These are phyloP conservation scores for Drosophila acutilabella DNA, from an alignment of 2,888 invertebrate species.

Conservation along the genomic window DNA sequence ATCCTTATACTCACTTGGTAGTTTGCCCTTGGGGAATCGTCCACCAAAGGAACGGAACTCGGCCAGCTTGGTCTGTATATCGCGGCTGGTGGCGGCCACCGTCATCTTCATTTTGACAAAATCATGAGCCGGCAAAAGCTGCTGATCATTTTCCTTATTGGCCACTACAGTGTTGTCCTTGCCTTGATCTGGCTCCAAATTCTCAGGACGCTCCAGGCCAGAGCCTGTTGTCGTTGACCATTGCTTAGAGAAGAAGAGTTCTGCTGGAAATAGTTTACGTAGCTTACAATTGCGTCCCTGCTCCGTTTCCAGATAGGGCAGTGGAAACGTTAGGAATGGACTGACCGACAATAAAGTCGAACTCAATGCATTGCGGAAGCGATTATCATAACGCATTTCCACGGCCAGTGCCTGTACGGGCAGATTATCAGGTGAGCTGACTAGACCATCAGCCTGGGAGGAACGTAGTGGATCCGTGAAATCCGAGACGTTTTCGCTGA, in stretches of 20 bases:
- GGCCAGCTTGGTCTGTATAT: conserved; percentile 91
- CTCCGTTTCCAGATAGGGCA: conserved; percentile 96
- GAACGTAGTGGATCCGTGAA: conserved; percentile 93
- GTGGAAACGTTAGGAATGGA: conserved; percentile 92
- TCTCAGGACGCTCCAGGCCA: conserved; percentile 72
- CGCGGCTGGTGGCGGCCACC: conserved; percentile 87
- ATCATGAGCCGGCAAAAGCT: conserved; percentile 88
- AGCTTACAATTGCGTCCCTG: conserved; percentile 91
- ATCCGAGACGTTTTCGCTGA: conserved; percentile 86
- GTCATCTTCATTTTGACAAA: conserved; percentile 91
- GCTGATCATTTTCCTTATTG: conserved; percentile 58
- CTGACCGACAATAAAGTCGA: conserved; percentile 93
- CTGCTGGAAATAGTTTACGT: conserved; percentile 90
- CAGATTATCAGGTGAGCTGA: conserved; percentile 84
- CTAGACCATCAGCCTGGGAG: conserved; percentile 76
- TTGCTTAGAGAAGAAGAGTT: conserved; percentile 90
- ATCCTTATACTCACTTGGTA: conserved; percentile 67
- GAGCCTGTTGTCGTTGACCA: conserved; percentile 81
- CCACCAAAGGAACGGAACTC: conserved; percentile 95
- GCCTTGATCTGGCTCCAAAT: conserved; percentile 46
- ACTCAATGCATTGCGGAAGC: conserved; percentile 90
- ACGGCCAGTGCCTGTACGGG: conserved; percentile 81
- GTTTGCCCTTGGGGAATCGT: conserved; percentile 85
- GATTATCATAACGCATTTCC: conserved; percentile 88
- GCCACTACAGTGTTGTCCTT: conserved; percentile 25